Evolutionary conservation across 2,113 vertebrate species (phyloP), one percentile per base, ranked within the genome.

Genomic region (Tupaia tana): DNA sequence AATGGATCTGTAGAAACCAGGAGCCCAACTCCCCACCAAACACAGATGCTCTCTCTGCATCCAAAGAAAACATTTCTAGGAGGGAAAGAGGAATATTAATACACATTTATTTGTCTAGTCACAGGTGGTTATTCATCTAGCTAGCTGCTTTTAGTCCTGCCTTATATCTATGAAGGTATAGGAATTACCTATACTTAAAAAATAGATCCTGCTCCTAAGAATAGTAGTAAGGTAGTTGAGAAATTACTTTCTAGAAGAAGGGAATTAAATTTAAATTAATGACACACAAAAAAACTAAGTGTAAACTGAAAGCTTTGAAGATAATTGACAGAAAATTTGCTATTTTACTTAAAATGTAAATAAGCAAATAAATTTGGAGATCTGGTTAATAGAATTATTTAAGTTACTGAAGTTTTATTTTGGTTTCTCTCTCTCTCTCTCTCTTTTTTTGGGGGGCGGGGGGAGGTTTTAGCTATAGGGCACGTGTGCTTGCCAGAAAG

Each of bases 281-380:
- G 9, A 22, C 7, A 31, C 61, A n/a, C n/a, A n/a, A 31, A 67
- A n/a, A 43, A n/a, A 5, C 15, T 67, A 66, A 89, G 61, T 64
- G 13, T 6, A 79, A 88, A 66, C 18, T 58, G 43, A 94, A 27
- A 56, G 31, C 9, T 7, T 52, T 52, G 59, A 52, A 78, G 20
- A 54, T 66, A 27, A 86, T 43, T 43, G 43, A 34, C 22, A 10
- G 75, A 71, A 56, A 52, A 14, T 81, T 66, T 69, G 2, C 3
- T 92, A n/a, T 90, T 58, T 86, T 81, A 59, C 61, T 81, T 93
- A 66, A 73, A 90, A 82, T 58, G 19, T 29, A 73, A 56, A 82
- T 61, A 59, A 88, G 6, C 9, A 83, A 92, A 86, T 74, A 70
- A 59, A 43, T 7, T 58, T 11, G 13, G 5, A 27, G 3, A 59